Base-by-base conservation (phyloP, 2,113 vertebrate species). In the Chaetodon trifascialis region DNA sequence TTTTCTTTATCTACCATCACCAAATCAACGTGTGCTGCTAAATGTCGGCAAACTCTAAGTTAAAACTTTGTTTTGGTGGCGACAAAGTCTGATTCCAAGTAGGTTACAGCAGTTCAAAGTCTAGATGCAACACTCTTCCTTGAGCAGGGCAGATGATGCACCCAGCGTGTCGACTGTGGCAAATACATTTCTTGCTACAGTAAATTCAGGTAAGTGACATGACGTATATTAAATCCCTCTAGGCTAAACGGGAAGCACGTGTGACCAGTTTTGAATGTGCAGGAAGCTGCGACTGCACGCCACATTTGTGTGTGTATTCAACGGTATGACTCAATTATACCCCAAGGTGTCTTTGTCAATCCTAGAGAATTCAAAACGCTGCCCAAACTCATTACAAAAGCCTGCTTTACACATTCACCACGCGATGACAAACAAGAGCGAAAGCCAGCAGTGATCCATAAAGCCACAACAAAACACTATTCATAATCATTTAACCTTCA, bases 401-500 rank as follows among this genome's bases (percentile, higher is more conserved):
- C 25, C 47, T 14, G 12, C 71, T 71, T 76, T 63, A 86, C 21
- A 82, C 59, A 59, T 80, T 71, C 36, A 52, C 25, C 36, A n/a
- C 51, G 68, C 62, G 60, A 70, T 58, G 69, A 85, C 71, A 86
- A 82, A 91, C 67, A 84, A 74, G 60, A 84, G 60, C 73, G 51
- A 84, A 82, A 80, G 73, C 19, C 56, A 73, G 60, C 79, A 74
- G 72, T 74, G 68, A 88, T 89, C 80, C 69, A 86, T 77, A 64
- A 70, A 90, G 82, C 80, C 74, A 68, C 65, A 88, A 79, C 84
- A 84, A 87, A 88, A 75, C 71, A 83, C 63, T 59, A 79, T 81
- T 93, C 82, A 80, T 80, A 86, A 75, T 80, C 79, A 66, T 89
- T 94, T 95, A 92, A 93, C 91, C 91, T 92, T 93, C 82, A 93